A percentile compares a stretch with the other conserved stretches of the same genome.
phyloP scores from a whole-genome alignment of 2,113 vertebrate genomes.

The Indicator maculatus region DNA sequence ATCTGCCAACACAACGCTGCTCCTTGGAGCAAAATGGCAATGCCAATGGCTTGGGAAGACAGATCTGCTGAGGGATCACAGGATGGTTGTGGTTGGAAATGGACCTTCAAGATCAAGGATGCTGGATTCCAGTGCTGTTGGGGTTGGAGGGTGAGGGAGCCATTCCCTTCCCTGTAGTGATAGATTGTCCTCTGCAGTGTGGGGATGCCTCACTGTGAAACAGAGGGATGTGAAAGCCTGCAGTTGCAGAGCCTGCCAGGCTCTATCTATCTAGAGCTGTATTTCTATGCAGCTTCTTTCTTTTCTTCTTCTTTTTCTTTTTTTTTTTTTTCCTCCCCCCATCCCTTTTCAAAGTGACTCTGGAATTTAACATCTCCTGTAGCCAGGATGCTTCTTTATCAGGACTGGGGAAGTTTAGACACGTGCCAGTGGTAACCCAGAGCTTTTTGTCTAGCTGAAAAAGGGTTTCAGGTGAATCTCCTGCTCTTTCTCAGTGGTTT shows the following conservation, averaged over 20 bases:
- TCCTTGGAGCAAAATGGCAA: background rate
- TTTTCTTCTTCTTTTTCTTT: background rate
- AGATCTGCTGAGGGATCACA: background rate
- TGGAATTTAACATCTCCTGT: background rate
- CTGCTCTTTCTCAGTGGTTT: background rate
- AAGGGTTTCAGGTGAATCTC: conserved; percentile 35
- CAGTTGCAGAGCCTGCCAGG: background rate
- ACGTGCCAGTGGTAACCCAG: background rate
- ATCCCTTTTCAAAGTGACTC: background rate
- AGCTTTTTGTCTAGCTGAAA: conserved; percentile 24
- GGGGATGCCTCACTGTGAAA: background rate
- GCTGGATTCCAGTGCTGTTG: background rate
- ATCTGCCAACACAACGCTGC: fast-evolving
- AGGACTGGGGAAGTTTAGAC: conserved; percentile 13
- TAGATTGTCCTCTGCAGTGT: background rate
- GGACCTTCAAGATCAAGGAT: too few species aligned
- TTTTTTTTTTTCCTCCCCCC: background rate
- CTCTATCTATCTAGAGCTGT: background rate
- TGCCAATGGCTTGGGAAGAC: background rate
- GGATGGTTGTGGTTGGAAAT: too few species aligned
- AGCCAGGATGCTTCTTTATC: background rate
- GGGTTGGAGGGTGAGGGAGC: background rate
- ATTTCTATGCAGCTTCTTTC: background rate
- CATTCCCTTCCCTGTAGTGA: background rate
- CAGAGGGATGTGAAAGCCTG: background rate